These are phyloP conservation scores for Marronus borbonicus DNA, from an alignment of 2,888 invertebrate species.

Conservation along the genomic window DNA sequence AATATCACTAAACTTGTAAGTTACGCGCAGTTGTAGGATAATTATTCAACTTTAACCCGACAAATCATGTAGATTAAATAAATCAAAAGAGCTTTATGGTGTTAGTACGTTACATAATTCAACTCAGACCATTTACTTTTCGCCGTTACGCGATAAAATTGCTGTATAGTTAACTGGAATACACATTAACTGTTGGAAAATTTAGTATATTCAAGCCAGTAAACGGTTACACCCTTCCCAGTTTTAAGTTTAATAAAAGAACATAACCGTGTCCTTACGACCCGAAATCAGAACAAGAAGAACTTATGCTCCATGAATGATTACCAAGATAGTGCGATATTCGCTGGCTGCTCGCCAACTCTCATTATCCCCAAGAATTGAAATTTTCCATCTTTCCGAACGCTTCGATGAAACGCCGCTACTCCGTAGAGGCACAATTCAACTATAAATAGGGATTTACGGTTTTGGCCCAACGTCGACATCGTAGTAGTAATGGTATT, in stretches of 20 bases:
- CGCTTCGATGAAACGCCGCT: constrained; percentile 13
- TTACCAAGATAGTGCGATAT: constrained; percentile 45
- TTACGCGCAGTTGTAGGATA: not conserved
- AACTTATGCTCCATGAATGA: constrained; percentile 46
- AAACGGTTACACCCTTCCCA: not conserved
- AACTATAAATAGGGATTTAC: constrained; percentile 48
- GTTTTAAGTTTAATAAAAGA: constrained; percentile 17
- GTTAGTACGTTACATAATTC: not conserved
- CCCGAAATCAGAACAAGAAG: constrained; percentile 32
- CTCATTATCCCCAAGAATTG: constrained; percentile 44
- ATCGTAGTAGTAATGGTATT: constrained; percentile 8
- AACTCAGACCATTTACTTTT: constrained; percentile 12
- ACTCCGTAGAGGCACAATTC: constrained; percentile 20
- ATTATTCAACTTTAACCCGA: not conserved
- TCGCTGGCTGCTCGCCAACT: constrained; percentile 40
- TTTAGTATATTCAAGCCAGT: not conserved
- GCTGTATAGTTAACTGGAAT: constrained; percentile 16
- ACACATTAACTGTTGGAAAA: constrained; percentile 11
- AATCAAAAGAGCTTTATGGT: not conserved
- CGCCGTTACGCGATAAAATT: not conserved
- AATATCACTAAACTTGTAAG: too few species aligned
- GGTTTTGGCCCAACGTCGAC: constrained; percentile 22
- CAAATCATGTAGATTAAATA: not conserved
- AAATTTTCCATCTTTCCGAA: constrained; percentile 45
- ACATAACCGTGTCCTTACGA: constrained; percentile 24